Conservation (phyloP, 2,888 invertebrate species). For the Drosophila rellima region DNA sequence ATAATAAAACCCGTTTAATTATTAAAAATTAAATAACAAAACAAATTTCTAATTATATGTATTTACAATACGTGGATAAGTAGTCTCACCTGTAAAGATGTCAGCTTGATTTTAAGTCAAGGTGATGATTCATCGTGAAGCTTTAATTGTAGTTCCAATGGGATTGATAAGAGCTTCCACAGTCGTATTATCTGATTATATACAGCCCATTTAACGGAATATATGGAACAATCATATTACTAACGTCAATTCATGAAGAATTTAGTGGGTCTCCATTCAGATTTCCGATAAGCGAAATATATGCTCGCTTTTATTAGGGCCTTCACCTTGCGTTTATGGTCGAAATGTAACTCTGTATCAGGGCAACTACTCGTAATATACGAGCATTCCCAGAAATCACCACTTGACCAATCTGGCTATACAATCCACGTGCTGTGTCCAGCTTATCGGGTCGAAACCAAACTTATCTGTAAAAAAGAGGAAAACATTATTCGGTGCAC, state of each 20-base stretch:
- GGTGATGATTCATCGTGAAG: conserved; percentile 4
- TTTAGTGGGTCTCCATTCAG: conserved; percentile 36
- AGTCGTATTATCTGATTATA: conserved; percentile 21
- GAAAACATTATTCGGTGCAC: conserved; percentile 5
- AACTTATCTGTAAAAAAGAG: conserved; percentile 12
- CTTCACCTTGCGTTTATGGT: conserved; percentile 11
- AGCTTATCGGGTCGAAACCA: conserved; percentile 12
- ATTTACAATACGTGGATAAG: not conserved
- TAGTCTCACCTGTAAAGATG: not conserved
- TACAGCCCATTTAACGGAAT: not conserved
- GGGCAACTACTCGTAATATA: not conserved
- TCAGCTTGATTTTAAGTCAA: not conserved
- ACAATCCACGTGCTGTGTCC: conserved; percentile 28
- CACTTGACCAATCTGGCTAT: conserved; percentile 19
- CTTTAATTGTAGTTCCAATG: not conserved
- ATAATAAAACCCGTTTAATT: not conserved
- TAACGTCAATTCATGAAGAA: conserved; percentile 16
- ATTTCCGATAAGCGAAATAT: conserved; percentile 26
- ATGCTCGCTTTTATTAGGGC: conserved; percentile 4
- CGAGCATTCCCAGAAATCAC: conserved; percentile 5
- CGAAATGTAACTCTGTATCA: conserved; percentile 12
- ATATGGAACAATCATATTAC: not conserved
- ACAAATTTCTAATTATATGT: not conserved
- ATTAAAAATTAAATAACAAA: not conserved
- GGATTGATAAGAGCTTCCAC: not conserved